Conservation (phyloP, 2,797 vertebrate genomes). For the Eremophila alpestris region DNA sequence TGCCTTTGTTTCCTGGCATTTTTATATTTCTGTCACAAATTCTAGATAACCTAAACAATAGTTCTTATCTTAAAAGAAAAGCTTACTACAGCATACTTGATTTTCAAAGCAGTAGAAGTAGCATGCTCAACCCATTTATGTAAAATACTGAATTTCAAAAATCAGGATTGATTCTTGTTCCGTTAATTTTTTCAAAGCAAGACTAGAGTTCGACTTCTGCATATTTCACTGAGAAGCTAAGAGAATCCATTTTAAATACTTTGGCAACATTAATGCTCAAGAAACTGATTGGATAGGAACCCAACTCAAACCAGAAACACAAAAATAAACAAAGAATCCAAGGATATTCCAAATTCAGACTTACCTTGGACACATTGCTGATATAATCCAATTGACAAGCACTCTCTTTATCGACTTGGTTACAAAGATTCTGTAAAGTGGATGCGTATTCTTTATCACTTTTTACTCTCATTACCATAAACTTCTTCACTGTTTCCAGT, state of each 20-base stretch:
- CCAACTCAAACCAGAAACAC: not conserved
- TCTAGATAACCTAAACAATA: constrained; percentile 16
- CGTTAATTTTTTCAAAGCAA: not conserved
- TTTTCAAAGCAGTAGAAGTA: not conserved
- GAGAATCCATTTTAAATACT: not conserved
- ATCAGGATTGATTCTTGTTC: not conserved
- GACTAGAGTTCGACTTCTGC: not conserved
- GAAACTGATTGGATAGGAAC: not conserved
- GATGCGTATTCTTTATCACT: constrained; percentile 96
- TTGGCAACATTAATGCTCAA: not conserved
- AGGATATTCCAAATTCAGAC: not conserved
- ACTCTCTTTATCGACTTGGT: constrained; percentile 93
- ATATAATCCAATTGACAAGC: constrained; percentile 85
- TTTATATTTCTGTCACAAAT: constrained; percentile 43
- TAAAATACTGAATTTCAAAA: not conserved
- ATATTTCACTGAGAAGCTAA: not conserved
- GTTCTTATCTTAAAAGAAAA: not conserved
- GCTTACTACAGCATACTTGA: not conserved
- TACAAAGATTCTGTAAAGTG: constrained; percentile 93
- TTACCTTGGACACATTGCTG: constrained; percentile 95
- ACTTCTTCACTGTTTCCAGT: constrained; percentile 94
- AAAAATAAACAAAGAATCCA: not conserved
- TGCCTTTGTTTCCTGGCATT: constrained; percentile 9
- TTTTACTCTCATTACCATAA: constrained; percentile 94
- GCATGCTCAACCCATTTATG: not conserved